phyloP scores from a whole-genome alignment of 2,797 vertebrate species.

The Pseudochaenichthys georgianus region DNA sequence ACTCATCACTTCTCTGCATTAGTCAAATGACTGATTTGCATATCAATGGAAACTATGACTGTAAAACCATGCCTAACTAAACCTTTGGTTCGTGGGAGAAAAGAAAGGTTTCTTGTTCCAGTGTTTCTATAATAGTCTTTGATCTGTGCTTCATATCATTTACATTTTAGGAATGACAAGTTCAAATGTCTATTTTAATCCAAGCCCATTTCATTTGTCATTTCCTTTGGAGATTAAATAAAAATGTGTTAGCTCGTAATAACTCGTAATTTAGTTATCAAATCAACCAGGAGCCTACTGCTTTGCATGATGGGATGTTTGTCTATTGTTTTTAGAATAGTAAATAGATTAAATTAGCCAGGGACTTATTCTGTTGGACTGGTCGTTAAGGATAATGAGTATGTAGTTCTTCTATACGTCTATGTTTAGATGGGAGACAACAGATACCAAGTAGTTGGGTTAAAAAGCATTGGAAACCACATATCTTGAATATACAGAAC shows the following conservation, averaged over 20 bases:
- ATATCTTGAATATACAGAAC: not conserved
- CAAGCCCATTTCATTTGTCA: not conserved
- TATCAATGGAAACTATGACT: conserved; percentile 12
- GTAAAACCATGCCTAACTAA: not conserved
- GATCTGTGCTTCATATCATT: not conserved
- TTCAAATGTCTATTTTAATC: conserved; percentile 9
- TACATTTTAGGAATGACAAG: not conserved
- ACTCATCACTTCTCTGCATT: not conserved
- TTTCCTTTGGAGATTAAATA: conserved; percentile 8
- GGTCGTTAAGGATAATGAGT: not conserved
- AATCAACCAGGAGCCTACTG: not conserved
- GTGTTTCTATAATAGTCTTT: not conserved
- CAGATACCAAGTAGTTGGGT: not conserved
- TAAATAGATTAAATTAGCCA: not conserved
- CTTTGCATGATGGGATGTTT: not conserved
- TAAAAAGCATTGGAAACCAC: not conserved
- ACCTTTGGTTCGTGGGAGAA: not conserved
- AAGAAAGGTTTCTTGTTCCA: not conserved
- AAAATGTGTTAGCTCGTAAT: not conserved
- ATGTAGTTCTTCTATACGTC: not conserved
- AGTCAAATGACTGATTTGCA: conserved; percentile 51
- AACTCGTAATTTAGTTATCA: conserved; percentile 2
- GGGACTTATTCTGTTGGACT: not conserved
- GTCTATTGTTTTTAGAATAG: not conserved
- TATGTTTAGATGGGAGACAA: not conserved